A percentile compares a stretch with the other conserved stretches of the same genome.
Evolutionary conservation across 2,888 invertebrate genomes (phyloP).

Genomic region (Drosophila nr. perissopoda): DNA sequence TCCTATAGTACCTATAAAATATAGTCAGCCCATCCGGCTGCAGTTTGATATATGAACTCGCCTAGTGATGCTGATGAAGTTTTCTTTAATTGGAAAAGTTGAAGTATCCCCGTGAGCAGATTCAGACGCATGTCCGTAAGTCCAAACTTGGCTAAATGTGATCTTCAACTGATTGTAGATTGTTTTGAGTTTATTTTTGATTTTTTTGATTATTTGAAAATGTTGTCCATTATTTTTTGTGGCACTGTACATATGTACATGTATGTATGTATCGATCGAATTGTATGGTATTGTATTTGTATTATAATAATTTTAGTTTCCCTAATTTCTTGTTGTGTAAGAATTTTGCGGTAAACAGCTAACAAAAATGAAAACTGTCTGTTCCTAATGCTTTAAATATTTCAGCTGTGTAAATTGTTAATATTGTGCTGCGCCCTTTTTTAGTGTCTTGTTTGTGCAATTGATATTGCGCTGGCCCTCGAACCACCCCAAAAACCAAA

Average conservation of each 20-base stretch:
- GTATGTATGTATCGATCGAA: slow-evolving; percentile 27
- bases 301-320: slow-evolving; percentile 16
- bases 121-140: neutral
- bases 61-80: neutral
- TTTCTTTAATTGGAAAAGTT: neutral
- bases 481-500: slow-evolving; percentile 2
- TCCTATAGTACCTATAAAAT: too few species aligned
- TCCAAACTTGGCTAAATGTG: neutral
- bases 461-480: slow-evolving; percentile 37
- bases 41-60: neutral
- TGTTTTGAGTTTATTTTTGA: neutral
- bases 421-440: slow-evolving; percentile 46
- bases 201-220: neutral
- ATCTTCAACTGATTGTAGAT: slow-evolving; percentile 1
- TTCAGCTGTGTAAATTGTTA: slow-evolving; percentile 60
- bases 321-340: slow-evolving; percentile 36
- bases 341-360: slow-evolving; percentile 21
- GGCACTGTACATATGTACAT: slow-evolving; percentile 48
- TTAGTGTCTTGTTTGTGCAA: slow-evolving; percentile 57
- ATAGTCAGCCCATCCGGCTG: neutral
- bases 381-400: slow-evolving; percentile 58
- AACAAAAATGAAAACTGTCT: slow-evolving; percentile 38
- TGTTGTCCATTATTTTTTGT: slow-evolving; percentile 1
- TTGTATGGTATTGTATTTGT: slow-evolving; percentile 30
- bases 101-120: neutral